phyloP scores from a whole-genome alignment of 2,888 invertebrate species.

The Rugalucina vietnamica region DNA sequence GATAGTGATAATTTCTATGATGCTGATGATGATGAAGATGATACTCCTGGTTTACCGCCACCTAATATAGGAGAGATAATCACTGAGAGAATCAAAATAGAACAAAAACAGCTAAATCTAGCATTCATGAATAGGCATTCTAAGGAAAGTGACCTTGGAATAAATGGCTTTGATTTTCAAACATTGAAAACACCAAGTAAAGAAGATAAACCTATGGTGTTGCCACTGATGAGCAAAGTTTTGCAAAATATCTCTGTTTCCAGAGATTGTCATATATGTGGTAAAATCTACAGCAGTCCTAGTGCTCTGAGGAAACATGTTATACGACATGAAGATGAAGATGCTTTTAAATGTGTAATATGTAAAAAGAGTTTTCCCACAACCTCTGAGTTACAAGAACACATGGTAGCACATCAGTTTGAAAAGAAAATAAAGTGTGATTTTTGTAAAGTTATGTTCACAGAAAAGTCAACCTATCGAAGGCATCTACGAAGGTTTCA shows the following conservation, averaged over 20 bases:
- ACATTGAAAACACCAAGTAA: neutral
- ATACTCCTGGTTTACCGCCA: neutral
- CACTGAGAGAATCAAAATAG: neutral
- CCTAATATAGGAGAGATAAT: neutral
- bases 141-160: neutral
- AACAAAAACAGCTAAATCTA: neutral
- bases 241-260: neutral
- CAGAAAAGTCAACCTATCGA: constrained; percentile 51
- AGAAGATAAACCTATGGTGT: neutral
- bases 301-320: neutral
- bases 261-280: neutral
- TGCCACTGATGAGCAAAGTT: neutral
- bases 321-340: neutral
- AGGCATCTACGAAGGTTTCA: constrained; percentile 55
- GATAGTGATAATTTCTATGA: neutral
- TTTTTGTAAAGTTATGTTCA: constrained; percentile 47
- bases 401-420: neutral
- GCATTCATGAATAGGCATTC: neutral
- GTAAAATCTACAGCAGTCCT: neutral
- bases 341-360: neutral
- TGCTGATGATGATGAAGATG: neutral
- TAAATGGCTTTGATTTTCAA: neutral
- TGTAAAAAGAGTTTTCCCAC: neutral
- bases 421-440: constrained; percentile 35
- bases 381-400: neutral